A percentile compares a stretch with the other conserved stretches of the same genome.
phyloP scores from a whole-genome alignment of 2,797 vertebrate species.

The Hemitrygon akajei region DNA sequence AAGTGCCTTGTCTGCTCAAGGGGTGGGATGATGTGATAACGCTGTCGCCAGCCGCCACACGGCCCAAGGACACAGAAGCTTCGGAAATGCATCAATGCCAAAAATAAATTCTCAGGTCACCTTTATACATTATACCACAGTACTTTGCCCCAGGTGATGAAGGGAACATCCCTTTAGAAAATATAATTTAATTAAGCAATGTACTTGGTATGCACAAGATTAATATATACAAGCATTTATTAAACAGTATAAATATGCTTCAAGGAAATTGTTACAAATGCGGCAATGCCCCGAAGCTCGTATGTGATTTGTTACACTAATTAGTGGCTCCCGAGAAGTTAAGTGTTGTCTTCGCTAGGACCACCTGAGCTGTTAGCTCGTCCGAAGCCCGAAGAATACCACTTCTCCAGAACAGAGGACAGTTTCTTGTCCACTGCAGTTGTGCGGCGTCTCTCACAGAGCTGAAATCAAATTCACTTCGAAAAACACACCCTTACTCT shows the following conservation, averaged over 20 bases:
- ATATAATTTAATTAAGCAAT: not conserved
- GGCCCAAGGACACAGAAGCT: not conserved
- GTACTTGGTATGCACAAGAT: not conserved
- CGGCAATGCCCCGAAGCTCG: not conserved
- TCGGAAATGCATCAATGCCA: not conserved
- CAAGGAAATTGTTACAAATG: not conserved
- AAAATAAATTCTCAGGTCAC: not conserved
- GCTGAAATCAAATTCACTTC: not conserved
- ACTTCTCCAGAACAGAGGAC: not conserved
- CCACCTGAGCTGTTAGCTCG: not conserved
- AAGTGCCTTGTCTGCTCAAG: not conserved
- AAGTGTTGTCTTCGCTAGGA: not conserved
- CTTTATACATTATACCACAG: not conserved
- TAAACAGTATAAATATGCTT: not conserved
- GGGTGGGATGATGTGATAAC: not conserved
- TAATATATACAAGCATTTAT: not conserved
- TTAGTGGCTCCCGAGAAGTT: not conserved
- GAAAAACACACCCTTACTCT: not conserved
- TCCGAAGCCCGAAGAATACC: too few relatives aligned
- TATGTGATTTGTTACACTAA: not conserved
- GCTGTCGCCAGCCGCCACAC: not conserved
- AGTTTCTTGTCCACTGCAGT: not conserved
- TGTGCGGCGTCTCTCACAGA: not conserved
- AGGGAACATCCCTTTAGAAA: not conserved
- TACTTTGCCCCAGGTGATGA: not conserved